phyloP scores from a whole-genome alignment of 2,888 invertebrate species.

The Chironomus tentans region DNA sequence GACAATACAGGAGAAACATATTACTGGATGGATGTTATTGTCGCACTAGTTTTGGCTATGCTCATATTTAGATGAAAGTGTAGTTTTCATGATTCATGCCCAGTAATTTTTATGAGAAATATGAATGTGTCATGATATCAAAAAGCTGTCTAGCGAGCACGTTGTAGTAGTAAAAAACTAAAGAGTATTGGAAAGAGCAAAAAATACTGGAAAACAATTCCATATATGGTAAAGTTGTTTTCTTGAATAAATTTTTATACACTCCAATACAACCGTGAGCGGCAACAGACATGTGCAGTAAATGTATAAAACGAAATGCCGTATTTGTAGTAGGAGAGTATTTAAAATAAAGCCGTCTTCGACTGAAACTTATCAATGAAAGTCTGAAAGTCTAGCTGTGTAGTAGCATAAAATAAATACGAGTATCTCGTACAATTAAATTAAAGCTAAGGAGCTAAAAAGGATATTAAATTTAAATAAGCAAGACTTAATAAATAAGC shows the following conservation, averaged over 20 bases:
- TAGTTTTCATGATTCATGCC: not conserved
- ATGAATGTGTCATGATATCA: constrained; percentile 8
- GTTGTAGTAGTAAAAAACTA: constrained; percentile 10
- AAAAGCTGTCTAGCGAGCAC: constrained; percentile 1
- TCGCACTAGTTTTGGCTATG: not conserved
- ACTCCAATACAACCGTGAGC: constrained; percentile 4
- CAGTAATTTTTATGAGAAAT: not conserved
- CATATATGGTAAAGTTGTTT: constrained; percentile 24
- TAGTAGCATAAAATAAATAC: not conserved
- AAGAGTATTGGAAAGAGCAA: constrained; percentile 21
- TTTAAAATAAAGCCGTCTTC: not conserved
- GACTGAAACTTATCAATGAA: constrained; percentile 24
- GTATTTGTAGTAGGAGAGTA: constrained; percentile 16
- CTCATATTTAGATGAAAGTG: too few species aligned
- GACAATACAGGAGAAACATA: not conserved
- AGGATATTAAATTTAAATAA: not conserved
- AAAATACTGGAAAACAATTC: constrained; percentile 24
- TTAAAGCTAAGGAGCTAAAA: not conserved
- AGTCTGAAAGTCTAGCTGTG: constrained; percentile 24
- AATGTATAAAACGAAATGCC: not conserved
- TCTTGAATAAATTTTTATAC: constrained; percentile 19
- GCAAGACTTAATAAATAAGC: not conserved
- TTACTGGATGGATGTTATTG: not conserved
- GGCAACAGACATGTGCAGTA: constrained; percentile 23
- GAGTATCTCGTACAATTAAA: too few species aligned